Percentiles rank a stretch among this genome's conserved stretches.
Evolutionary conservation across 1,140 invertebrate species (phyloP).

Genomic region (Gyrodactylus bullatarudis): DNA sequence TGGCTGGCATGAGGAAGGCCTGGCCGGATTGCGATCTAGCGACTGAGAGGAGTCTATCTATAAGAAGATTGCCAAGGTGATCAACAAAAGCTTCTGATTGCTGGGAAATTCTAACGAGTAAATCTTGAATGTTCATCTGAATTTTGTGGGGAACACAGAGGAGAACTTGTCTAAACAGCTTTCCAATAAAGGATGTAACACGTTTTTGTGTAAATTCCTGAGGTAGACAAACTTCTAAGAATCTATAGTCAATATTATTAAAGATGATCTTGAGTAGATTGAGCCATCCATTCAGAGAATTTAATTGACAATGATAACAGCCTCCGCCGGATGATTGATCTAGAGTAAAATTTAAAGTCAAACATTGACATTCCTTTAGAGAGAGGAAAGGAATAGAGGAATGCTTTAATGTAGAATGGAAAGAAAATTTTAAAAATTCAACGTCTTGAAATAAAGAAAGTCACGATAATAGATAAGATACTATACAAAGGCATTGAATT

Average conservation of each 20-base stretch:
- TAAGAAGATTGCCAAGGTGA: background rate
- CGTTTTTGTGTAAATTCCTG: background rate
- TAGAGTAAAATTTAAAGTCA: too few species aligned
- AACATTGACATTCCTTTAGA: too few species aligned
- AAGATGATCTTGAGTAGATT: background rate
- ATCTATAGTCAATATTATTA: background rate
- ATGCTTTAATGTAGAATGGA: too few species aligned
- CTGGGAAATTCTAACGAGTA: background rate
- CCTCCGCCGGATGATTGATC: background rate
- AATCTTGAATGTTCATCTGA: background rate
- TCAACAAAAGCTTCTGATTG: background rate
- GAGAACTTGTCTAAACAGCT: background rate
- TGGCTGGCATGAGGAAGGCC: background rate
- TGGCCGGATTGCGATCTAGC: background rate
- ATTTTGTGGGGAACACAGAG: background rate
- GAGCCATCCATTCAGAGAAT: background rate
- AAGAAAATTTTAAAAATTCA: too few species aligned
- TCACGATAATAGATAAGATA: too few species aligned
- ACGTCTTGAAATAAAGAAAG: too few species aligned
- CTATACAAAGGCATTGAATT: too few species aligned
- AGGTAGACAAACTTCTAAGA: background rate
- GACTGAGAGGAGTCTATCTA: background rate
- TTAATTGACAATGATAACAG: background rate
- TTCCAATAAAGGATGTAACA: background rate
- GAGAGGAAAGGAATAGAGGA: too few species aligned